These are phyloP conservation scores for Hoplodrina ambigua DNA, from an alignment of 2,888 invertebrate species.

Conservation along the genomic window DNA sequence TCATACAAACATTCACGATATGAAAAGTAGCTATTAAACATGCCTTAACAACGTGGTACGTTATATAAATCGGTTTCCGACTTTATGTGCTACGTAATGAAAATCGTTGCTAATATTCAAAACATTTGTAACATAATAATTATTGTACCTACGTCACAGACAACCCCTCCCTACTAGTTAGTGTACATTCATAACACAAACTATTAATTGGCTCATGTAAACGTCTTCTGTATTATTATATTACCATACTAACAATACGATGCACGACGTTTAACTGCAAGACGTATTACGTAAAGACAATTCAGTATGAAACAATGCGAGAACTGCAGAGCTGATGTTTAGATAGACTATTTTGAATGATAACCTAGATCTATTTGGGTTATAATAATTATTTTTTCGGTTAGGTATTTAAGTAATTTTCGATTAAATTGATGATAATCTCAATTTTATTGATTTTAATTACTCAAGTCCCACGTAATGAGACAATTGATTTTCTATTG, in stretches of 20 bases:
- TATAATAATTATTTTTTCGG: no score
- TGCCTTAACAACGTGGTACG: no score
- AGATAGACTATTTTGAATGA: background rate
- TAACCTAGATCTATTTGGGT: background rate
- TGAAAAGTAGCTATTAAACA: no score
- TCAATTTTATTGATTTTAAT: no score
- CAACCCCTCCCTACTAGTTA: background rate
- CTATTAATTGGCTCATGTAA: slow-evolving; percentile 3
- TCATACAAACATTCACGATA: no score
- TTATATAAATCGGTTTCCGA: no score
- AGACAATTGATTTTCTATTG: no score
- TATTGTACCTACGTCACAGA: background rate
- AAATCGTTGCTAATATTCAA: background rate
- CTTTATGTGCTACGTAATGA: background rate
- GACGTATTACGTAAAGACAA: slow-evolving; percentile 1
- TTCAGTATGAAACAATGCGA: background rate
- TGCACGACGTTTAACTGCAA: slow-evolving; percentile 1
- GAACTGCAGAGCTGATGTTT: background rate
- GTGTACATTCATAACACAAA: background rate
- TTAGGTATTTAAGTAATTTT: no score
- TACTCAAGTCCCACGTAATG: no score
- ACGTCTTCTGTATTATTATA: slow-evolving; percentile 1
- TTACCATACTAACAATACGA: slow-evolving; percentile 22
- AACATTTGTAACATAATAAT: background rate
- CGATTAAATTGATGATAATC: no score